A percentile compares a stretch with the other conserved stretches of the same genome.
Conservation (phyloP, 2,888 invertebrate species). For the Macrostomum cliftonense region DNA sequence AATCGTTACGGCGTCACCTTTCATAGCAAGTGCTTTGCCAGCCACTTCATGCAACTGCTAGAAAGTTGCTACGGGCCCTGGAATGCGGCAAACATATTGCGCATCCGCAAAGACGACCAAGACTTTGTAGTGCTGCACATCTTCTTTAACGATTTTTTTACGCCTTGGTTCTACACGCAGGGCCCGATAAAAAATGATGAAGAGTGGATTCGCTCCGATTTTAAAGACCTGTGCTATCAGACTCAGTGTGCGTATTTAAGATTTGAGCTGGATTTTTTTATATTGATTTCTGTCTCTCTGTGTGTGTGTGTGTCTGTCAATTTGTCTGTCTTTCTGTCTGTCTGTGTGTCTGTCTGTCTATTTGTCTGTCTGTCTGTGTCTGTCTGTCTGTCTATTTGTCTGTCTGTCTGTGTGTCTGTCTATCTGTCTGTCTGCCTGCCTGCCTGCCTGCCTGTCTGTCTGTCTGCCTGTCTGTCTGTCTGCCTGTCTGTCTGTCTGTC, state of each 20-base stretch:
- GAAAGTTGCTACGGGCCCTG: constrained; percentile 9
- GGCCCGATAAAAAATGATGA: constrained; percentile 11
- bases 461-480: too few species aligned
- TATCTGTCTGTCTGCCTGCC: too few species aligned
- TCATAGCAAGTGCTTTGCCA: constrained; percentile 8
- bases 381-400: too few species aligned
- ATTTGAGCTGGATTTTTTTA: too few species aligned
- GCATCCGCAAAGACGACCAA: constrained; percentile 8
- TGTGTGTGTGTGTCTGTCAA: too few species aligned
- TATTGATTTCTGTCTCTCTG: too few species aligned
- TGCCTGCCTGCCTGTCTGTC: too few species aligned
- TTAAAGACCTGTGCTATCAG: constrained; percentile 9
- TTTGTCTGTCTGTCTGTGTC: too few species aligned
- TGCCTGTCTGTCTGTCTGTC: too few species aligned
- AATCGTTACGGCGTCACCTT: constrained; percentile 10
- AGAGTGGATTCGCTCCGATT: constrained; percentile 11
- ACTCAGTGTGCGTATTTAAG: constrained; percentile 6
- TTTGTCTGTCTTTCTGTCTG: too few species aligned
- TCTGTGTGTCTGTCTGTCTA: too few species aligned
- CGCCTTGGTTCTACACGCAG: constrained; percentile 11
- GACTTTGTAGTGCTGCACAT: constrained; percentile 10
- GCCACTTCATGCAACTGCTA: constrained; percentile 8
- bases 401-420: too few species aligned
- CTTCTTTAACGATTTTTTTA: constrained; percentile 11
- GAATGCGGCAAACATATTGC: constrained; percentile 9